Percentiles rank a stretch among this genome's conserved stretches.
These are phyloP conservation scores for Microplitis deprimator DNA, from an alignment of 2,888 invertebrate species.

Conservation along the genomic window DNA sequence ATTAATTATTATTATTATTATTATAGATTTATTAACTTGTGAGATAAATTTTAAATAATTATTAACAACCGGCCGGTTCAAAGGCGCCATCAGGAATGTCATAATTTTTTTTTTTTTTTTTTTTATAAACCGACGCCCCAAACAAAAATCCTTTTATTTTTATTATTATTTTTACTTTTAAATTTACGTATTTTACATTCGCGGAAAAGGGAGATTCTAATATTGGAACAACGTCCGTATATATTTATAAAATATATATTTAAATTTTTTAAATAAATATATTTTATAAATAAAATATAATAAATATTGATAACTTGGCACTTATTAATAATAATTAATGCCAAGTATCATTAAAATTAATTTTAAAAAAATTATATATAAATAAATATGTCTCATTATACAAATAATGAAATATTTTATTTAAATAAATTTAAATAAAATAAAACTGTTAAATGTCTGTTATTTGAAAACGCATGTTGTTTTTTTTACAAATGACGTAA, in stretches of 20 bases:
- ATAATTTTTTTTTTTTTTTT: too few species aligned
- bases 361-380: too few species aligned
- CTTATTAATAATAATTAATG: too few species aligned
- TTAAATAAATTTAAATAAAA: neutral
- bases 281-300: neutral
- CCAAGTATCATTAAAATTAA: too few species aligned
- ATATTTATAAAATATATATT: neutral
- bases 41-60: neutral
- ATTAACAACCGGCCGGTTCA: constrained; percentile 21
- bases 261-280: neutral
- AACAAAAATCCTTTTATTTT: neutral
- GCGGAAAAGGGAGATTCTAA: constrained; percentile 26
- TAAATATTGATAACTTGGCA: too few species aligned
- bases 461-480: neutral
- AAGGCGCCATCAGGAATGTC: neutral
- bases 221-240: constrained; percentile 21
- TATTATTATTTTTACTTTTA: neutral
- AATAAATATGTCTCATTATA: too few species aligned
- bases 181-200: neutral
- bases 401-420: too few species aligned
- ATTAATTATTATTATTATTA: neutral
- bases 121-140: neutral
- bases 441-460: neutral
- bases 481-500: constrained; percentile 24
- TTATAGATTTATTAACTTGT: neutral